Percentiles rank a stretch among this genome's conserved stretches.
Conservation (phyloP, 2,888 invertebrate species). For the Oligia fasciuncula region DNA sequence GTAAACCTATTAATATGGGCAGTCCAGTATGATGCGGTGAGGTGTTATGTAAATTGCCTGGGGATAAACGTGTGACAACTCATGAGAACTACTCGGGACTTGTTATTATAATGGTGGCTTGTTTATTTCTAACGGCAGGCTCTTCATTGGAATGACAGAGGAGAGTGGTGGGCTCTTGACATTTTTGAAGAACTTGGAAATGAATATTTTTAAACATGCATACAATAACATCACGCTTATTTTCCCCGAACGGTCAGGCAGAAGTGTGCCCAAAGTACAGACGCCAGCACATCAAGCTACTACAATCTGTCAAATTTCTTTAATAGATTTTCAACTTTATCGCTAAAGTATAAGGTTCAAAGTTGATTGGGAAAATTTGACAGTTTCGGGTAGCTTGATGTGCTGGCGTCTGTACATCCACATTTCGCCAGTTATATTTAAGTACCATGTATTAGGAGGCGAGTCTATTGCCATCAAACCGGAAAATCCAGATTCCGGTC, state of each 20-base stretch:
- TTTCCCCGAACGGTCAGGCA: not conserved
- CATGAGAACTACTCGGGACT: slow-evolving; percentile 62
- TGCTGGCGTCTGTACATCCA: too few species aligned
- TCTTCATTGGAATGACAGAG: slow-evolving; percentile 30
- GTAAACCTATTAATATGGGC: slow-evolving; percentile 87
- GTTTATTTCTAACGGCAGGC: slow-evolving; percentile 44
- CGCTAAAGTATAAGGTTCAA: too few species aligned
- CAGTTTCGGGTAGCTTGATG: too few species aligned
- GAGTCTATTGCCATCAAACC: too few species aligned
- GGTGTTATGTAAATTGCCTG: slow-evolving; percentile 80
- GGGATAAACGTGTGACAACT: slow-evolving; percentile 75
- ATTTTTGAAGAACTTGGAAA: slow-evolving; percentile 12
- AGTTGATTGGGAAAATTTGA: too few species aligned
- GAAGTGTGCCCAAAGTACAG: not conserved
- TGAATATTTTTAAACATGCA: too few species aligned
- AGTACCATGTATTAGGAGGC: not conserved
- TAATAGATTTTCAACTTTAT: too few species aligned
- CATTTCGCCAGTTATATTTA: not conserved
- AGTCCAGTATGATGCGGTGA: slow-evolving; percentile 76
- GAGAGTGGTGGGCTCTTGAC: slow-evolving; percentile 6
- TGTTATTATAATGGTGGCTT: slow-evolving; percentile 55
- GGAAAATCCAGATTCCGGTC: not conserved
- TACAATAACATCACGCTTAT: not conserved
- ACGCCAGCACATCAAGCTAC: too few species aligned
- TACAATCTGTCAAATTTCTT: too few species aligned